Conservation (phyloP, 2,797 vertebrate species). For the Neostethus bicornis region DNA sequence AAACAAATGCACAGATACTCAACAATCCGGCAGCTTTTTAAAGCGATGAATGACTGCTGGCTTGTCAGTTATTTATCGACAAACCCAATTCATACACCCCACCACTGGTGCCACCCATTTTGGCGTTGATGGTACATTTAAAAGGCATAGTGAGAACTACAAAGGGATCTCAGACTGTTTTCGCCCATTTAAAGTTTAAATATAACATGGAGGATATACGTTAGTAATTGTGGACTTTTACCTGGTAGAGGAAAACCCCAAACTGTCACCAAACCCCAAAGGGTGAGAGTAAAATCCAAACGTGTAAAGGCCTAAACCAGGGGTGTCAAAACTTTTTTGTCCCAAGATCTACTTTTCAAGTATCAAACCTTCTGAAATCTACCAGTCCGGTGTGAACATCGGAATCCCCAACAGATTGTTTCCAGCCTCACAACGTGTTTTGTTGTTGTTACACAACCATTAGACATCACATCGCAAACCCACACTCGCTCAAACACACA, state of each 20-base stretch:
- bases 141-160: slow-evolving; percentile 24
- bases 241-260: slow-evolving; percentile 37
- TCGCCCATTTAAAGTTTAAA: slow-evolving; percentile 36
- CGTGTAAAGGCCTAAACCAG: slow-evolving; percentile 42
- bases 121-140: slow-evolving; percentile 6
- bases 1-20: slow-evolving; percentile 32
- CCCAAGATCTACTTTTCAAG: too few species aligned
- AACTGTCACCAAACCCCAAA: slow-evolving; percentile 41
- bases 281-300: slow-evolving; percentile 39
- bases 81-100: not conserved
- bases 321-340: slow-evolving; percentile 19
- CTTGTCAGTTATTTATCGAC: slow-evolving; percentile 42
- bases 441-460: too few species aligned
- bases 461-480: too few species aligned
- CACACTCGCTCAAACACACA: too few species aligned
- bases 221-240: slow-evolving; percentile 30
- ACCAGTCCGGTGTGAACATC: too few species aligned
- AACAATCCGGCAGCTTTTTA: slow-evolving; percentile 29
- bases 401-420: too few species aligned
- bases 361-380: too few species aligned
- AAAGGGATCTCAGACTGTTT: slow-evolving; percentile 21
- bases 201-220: slow-evolving; percentile 40
- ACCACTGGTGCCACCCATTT: slow-evolving; percentile 25
- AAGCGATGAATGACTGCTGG: slow-evolving; percentile 10
- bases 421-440: too few species aligned